Evolutionary conservation across 2,113 vertebrate species (phyloP), one percentile per base, ranked within the genome.

Genomic region (Serranochromis macrocephalus): DNA sequence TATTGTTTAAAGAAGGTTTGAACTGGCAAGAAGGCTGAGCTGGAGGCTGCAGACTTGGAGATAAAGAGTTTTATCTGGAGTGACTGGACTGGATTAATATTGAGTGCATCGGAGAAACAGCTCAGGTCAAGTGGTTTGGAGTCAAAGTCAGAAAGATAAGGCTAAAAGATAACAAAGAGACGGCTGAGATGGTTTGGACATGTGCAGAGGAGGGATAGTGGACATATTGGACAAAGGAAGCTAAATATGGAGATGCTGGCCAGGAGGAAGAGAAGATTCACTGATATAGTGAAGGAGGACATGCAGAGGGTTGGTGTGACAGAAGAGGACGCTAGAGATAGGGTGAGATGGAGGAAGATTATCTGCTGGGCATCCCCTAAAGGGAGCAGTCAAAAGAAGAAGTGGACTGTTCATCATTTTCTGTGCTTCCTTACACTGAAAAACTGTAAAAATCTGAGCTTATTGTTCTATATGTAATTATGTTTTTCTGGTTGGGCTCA

Each of bases 41-140:
- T 63, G 58, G 29, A 33, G 58, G 9, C 29, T 33, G 58, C 58
- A 33, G 58, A 19, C 58, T 33, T 33, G 9, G 9, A 61, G 5
- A 33, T 19, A 19, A 19, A 33, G 57, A 61, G 0, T 63, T 33
- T 63, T 33, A 33, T 4, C 5, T 0, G 58, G 29, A 33, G 29
- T 61, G 16, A 10, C 29, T 61, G 16, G 57, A 19, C 0, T 2
- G 29, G 29, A 26, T 57, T 57, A 26, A 26, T 55, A 57, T 7
- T 26, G 24, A 63, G 29, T 63, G 9, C 0, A 63, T 2, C 0
- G 0, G 29, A 33, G 58, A 33, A 19, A 63, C 58, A 2, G 2
- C 58, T 63, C 29, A 63, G 58, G 58, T 63, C 16, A 33, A 63
- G 29, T 33, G 29, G 58, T 63, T 63, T 33, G 29, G 29, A 33